A percentile compares a stretch with the other conserved stretches of the same genome.
phyloP scores from a whole-genome alignment of 2,888 invertebrate species.

The Campopleginae sp. region DNA sequence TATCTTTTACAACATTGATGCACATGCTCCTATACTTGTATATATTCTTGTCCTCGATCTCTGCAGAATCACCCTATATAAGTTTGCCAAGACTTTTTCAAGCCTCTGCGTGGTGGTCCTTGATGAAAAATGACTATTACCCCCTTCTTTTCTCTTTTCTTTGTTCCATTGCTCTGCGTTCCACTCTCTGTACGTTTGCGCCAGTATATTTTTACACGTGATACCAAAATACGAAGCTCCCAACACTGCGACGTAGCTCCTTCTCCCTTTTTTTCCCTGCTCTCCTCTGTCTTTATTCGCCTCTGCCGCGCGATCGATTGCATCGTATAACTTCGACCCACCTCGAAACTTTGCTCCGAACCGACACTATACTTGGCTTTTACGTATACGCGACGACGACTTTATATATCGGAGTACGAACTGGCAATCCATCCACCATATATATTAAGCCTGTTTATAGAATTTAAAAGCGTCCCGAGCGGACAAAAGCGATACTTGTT shows the following conservation, averaged over 20 bases:
- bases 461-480: conserved; percentile 66
- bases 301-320: conserved; percentile 54
- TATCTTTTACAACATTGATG: conserved; percentile 23
- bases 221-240: conserved; percentile 22
- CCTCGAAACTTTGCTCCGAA: conserved; percentile 30
- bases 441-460: conserved; percentile 64
- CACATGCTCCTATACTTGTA: conserved; percentile 13
- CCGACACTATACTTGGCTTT: conserved; percentile 9
- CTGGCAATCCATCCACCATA: conserved; percentile 11
- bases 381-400: neutral
- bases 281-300: neutral
- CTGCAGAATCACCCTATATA: conserved; percentile 41
- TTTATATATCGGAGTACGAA: neutral
- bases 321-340: conserved; percentile 22
- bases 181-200: neutral
- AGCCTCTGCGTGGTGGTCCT: conserved; percentile 23
- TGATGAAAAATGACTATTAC: conserved; percentile 61
- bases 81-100: conserved; percentile 62
- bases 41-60: conserved; percentile 40
- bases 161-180: conserved; percentile 8
- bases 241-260: conserved; percentile 17
- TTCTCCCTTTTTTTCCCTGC: neutral
- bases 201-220: conserved; percentile 7
- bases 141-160: neutral
- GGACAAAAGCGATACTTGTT: conserved; percentile 46